Evolutionary conservation across 2,113 vertebrate genomes (phyloP).

Genomic region (Atherinomorus stipes): DNA sequence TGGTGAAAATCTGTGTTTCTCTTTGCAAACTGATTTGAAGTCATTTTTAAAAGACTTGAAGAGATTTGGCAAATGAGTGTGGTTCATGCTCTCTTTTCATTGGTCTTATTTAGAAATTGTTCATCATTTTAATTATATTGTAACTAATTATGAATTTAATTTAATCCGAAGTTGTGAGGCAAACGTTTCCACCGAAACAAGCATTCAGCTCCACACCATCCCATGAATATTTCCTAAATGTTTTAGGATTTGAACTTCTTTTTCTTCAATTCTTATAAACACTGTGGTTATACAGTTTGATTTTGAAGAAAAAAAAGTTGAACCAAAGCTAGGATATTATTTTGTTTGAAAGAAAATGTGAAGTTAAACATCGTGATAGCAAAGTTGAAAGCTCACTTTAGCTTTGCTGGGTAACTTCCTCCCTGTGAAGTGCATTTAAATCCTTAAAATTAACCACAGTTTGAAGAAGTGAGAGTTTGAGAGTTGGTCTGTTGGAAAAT

Average conservation of each 20-base stretch:
- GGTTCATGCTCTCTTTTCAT: too few relatives aligned
- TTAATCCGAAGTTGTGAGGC: background rate
- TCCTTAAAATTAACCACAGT: conserved; percentile 9
- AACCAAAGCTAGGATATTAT: background rate
- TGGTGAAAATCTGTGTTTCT: background rate
- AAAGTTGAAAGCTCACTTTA: background rate
- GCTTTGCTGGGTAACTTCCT: background rate
- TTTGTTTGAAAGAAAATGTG: background rate
- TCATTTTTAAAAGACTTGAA: too few relatives aligned
- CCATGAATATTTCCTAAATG: background rate
- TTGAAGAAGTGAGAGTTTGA: conserved; percentile 14
- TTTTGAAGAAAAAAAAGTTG: background rate
- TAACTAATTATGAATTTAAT: background rate
- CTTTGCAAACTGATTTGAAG: background rate
- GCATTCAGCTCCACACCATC: background rate
- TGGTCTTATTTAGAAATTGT: background rate
- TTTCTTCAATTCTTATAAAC: background rate
- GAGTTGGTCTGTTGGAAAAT: background rate
- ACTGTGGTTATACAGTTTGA: background rate
- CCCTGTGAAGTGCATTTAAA: conserved; percentile 4
- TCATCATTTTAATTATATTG: background rate
- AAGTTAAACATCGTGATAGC: background rate
- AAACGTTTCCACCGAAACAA: background rate
- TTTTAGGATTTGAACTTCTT: background rate
- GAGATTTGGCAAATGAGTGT: too few relatives aligned